Evolutionary conservation across 2,888 invertebrate genomes (phyloP).

Genomic region (Muschampia plurimacula): DNA sequence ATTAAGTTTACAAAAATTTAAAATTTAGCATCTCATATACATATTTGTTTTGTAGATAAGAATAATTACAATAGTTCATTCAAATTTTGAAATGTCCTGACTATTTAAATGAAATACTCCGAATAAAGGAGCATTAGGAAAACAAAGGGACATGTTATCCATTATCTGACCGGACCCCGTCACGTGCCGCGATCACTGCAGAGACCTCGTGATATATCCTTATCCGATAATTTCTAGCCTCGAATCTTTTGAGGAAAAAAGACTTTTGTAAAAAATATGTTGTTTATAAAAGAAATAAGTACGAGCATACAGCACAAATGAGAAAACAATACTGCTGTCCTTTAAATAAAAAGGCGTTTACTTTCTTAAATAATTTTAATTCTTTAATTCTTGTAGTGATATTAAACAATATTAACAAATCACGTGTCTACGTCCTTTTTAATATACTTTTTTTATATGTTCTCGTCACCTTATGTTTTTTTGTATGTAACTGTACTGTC

Average conservation of each 20-base stretch:
- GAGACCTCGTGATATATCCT: background rate
- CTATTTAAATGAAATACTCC: background rate
- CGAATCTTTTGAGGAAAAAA: background rate
- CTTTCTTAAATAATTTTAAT: too few relatives aligned
- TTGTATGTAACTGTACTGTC: too few relatives aligned
- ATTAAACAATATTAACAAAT: too few relatives aligned
- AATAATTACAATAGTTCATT: background rate
- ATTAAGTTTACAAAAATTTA: too few relatives aligned
- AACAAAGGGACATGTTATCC: conserved; percentile 20
- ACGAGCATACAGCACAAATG: too few relatives aligned
- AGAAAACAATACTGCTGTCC: too few relatives aligned
- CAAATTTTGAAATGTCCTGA: background rate
- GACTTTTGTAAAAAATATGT: background rate
- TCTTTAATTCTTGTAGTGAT: too few relatives aligned
- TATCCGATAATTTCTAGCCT: background rate
- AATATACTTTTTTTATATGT: too few relatives aligned
- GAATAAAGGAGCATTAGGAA: conserved; percentile 18
- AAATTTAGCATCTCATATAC: too few relatives aligned
- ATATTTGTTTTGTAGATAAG: background rate
- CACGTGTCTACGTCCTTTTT: too few relatives aligned
- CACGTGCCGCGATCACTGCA: conserved; percentile 3
- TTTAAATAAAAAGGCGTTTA: too few relatives aligned
- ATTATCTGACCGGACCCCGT: conserved; percentile 21
- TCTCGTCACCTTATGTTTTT: too few relatives aligned
- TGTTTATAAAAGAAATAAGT: background rate